Base-by-base conservation (phyloP, 2,797 vertebrate species). In the Thunnus albacares region DNA sequence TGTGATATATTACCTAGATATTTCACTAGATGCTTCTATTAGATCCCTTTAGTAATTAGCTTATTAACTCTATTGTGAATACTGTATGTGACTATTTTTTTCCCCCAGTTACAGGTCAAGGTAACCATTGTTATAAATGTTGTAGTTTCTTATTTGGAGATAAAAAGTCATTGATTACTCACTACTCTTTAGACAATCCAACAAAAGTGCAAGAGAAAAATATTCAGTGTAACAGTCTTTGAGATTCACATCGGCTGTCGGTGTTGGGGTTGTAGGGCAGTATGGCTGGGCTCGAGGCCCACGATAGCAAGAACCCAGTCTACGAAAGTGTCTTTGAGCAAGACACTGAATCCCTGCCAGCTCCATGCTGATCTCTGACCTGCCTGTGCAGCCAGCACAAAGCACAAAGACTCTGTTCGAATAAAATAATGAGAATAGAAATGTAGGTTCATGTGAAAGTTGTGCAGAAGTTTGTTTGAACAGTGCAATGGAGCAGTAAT, bases 321-420 rank as follows among this genome's bases (percentile, higher is more conserved):
- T 85, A 65, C 79, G 83, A 41, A 80, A 90, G 87, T 89, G 88
- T 89, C 89, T 91, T 87, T 91, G 81, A 86, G 87, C 85, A 88
- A 88, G 79, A 90, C 86, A 85, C 78, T 88, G 85, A 89, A 86
- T 89, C n/a, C 65, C 72, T 86, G 87, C 85, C 86, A 84, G 86
- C 79, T 88, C 55, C 83, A 71, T 60, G 41, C 74, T 86, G 87
- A 89, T 74, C 86, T 84, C 67, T 90, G 90, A 88, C 92, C 88
- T 62, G 71, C 65, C 75, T 52, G 74, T 70, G 74, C 69, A 81
- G 76, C 22, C n/a, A 84, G 76, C 80, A 20, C 61, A 22, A 56
- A 82, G 74, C 83, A 78, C 77, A 85, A 74, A 74, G 45, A 79
- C 76, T 18, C 28, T 60, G 71, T 81, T 53, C 17, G 79, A 84